These are phyloP conservation scores for Heliconius cydno DNA, from an alignment of 2,888 invertebrate species.

Conservation along the genomic window DNA sequence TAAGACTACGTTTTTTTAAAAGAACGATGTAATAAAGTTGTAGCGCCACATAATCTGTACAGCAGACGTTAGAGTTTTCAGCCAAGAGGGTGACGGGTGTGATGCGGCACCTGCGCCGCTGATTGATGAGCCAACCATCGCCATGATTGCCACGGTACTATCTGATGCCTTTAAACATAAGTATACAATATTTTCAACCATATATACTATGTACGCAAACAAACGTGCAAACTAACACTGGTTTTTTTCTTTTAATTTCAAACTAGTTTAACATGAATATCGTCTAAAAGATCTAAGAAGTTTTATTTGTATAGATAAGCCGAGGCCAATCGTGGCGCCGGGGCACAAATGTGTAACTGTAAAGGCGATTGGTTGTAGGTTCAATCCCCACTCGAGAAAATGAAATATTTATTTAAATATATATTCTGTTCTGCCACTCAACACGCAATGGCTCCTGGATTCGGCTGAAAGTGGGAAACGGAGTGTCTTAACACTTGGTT, in stretches of 20 bases:
- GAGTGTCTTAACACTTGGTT: no score
- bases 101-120: conserved; percentile 74
- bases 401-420: no score
- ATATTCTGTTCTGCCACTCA: no score
- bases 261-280: background rate
- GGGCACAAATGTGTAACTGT: no score
- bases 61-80: conserved; percentile 36
- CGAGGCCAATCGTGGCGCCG: no score
- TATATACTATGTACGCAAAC: background rate
- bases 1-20: background rate
- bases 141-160: conserved; percentile 62
- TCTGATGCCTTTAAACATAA: conserved; percentile 15
- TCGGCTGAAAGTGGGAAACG: no score
- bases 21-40: background rate
- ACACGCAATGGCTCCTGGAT: no score
- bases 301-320: background rate
- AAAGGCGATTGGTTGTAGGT: no score
- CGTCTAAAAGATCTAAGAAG: background rate
- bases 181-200: conserved; percentile 4
- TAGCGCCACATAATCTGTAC: conserved; percentile 25
- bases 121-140: conserved; percentile 79
- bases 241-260: background rate
- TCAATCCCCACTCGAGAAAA: no score
- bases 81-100: conserved; percentile 38
- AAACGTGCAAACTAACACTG: background rate